These are phyloP conservation scores for Drosophila teissieri DNA, from an alignment of 1,140 invertebrate species.

Conservation along the genomic window DNA sequence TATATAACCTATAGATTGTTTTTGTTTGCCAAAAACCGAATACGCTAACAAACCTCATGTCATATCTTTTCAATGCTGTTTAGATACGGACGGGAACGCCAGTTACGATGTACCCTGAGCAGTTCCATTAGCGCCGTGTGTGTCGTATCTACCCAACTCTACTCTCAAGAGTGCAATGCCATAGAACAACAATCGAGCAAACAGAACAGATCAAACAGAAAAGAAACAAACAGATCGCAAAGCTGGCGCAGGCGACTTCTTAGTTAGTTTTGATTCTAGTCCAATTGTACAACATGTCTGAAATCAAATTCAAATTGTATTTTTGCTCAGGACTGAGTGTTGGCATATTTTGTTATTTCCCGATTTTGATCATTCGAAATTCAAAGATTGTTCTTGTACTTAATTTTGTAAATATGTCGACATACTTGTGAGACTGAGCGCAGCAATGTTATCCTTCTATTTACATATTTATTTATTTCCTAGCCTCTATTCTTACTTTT, in stretches of 20 bases:
- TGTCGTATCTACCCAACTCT: conserved; percentile 76
- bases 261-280: conserved; percentile 66
- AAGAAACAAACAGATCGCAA: conserved; percentile 27
- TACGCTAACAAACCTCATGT: conserved; percentile 83
- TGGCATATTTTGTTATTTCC: conserved; percentile 71
- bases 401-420: conserved; percentile 83
- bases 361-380: conserved; percentile 47
- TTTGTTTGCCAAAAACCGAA: conserved; percentile 60
- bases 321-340: conserved; percentile 66
- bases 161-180: conserved; percentile 65
- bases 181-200: conserved; percentile 59
- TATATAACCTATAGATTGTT: conserved; percentile 65
- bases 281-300: conserved; percentile 46
- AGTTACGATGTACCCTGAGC: conserved; percentile 84
- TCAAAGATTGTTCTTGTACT: conserved; percentile 64
- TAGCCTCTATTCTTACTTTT: conserved; percentile 46
- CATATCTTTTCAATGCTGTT: conserved; percentile 83
- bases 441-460: conserved; percentile 31
- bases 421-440: conserved; percentile 67
- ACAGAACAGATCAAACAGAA: conserved; percentile 56
- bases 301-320: conserved; percentile 61
- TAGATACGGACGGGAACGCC: conserved; percentile 83
- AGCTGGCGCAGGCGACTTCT: conserved; percentile 31
- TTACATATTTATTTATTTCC: conserved; percentile 32
- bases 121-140: conserved; percentile 80